Base-by-base conservation (phyloP, 2,113 vertebrate genomes). In the Chrysochloris asiatica region DNA sequence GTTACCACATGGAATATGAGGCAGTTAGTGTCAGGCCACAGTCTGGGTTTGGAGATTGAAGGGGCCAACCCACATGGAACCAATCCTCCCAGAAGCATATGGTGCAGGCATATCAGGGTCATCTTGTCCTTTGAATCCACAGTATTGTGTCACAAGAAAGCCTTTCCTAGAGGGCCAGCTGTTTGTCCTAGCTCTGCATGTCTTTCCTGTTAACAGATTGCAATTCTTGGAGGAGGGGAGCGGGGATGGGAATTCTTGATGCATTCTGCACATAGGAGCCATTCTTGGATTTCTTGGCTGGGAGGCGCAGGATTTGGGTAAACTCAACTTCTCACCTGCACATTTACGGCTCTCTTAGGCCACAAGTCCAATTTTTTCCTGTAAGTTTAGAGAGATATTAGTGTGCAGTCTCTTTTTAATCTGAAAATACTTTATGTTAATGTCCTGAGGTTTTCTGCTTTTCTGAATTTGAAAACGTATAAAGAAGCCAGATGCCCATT, bases 401-500 rank as follows among this genome's bases (percentile, higher is more conserved):
- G 8, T 17, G 1, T 52, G 1, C 26, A 89, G 82, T 83, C 9
- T 83, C 26, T 26, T 1, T 65, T 3, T 24, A 76, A 86, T 38
- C 52, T 33, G 38, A 78, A 95, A 82, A 72, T 61, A 30, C 26
- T 80, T 48, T 67, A 2, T 48, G 30, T 90, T 69, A 82, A 38
- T 81, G 81, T 75, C n/a, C 45, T 10, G 14, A 76, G 48, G 47
- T 36, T 30, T 38, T 78, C 38, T 80, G n/a, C 54, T 85, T 90
- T 84, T 69, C 45, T 75, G 45, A 91, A 54, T 45, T 76, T 82
- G 36, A 89, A 38, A 87, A 86, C 59, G 69, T 36, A 38, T 38
- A 41, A 65, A 67, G 11, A 79, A 92, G 63, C 73, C 76, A 83
- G 38, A 43, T 76, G 75, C 30, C 36, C 3, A 36, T 71, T 90